A percentile compares a stretch with the other conserved stretches of the same genome.
These are phyloP conservation scores for Coregonus ussuriensis DNA, from an alignment of 2,797 vertebrate species.

Conservation along the genomic window DNA sequence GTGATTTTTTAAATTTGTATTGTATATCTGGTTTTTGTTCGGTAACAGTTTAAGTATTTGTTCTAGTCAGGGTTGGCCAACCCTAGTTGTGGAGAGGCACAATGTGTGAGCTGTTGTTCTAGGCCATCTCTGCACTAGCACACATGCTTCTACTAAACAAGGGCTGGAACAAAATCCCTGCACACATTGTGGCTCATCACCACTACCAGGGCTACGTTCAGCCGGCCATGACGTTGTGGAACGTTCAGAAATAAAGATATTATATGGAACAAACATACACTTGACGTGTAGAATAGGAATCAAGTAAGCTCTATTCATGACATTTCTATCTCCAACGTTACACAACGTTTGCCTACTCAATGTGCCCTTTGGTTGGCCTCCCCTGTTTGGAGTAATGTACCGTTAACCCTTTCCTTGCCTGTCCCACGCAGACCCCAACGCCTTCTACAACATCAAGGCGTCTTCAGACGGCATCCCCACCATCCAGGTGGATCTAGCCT, in stretches of 20 bases:
- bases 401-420: neutral
- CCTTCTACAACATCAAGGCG: slow-evolving; percentile 84
- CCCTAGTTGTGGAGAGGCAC: neutral
- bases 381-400: neutral
- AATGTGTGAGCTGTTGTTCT: neutral
- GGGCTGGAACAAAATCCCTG: too few species aligned
- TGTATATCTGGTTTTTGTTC: neutral
- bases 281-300: neutral
- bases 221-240: neutral
- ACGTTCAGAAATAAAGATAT: neutral
- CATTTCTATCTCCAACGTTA: neutral
- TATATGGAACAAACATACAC: neutral
- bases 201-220: too few species aligned
- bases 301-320: neutral
- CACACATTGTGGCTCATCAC: too few species aligned
- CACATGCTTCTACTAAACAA: neutral
- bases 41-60: neutral
- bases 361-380: neutral
- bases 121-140: neutral
- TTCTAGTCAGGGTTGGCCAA: neutral
- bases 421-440: slow-evolving; percentile 80
- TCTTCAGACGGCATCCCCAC: slow-evolving; percentile 74
- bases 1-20: neutral
- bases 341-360: neutral
- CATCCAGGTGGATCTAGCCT: slow-evolving; percentile 94